Evolutionary conservation across 2,113 vertebrate genomes (phyloP).

Genomic region (Phocoena phocoena): DNA sequence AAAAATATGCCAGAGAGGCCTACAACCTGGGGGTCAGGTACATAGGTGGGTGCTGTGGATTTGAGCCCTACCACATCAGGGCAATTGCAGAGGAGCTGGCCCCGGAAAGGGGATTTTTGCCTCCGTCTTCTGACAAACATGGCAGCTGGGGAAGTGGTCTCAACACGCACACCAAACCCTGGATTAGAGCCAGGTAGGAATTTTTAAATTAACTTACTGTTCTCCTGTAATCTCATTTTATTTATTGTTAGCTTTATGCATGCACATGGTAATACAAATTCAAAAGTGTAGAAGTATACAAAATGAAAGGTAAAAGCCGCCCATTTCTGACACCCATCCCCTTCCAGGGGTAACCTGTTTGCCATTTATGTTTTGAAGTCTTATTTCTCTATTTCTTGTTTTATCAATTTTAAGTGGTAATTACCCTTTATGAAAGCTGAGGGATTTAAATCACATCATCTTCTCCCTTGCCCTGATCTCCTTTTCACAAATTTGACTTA

Average conservation of each 20-base stretch:
- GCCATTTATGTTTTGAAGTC: background rate
- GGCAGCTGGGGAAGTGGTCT: slow-evolving; percentile 91
- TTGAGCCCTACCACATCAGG: slow-evolving; percentile 94
- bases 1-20: slow-evolving; percentile 93
- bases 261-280: background rate
- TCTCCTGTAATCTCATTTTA: background rate
- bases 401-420: background rate
- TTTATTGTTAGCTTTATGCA: background rate
- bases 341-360: background rate
- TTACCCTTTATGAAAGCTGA: background rate
- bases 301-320: background rate
- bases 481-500: background rate
- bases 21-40: slow-evolving; percentile 91
- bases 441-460: background rate
- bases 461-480: background rate
- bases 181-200: slow-evolving; percentile 94
- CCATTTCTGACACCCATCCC: background rate
- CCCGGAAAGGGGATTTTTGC: slow-evolving; percentile 89
- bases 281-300: background rate
- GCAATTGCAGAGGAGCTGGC: slow-evolving; percentile 93
- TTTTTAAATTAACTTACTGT: background rate
- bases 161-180: slow-evolving; percentile 96
- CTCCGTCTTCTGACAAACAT: slow-evolving; percentile 93
- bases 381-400: background rate
- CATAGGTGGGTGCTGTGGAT: slow-evolving; percentile 96